These are phyloP conservation scores for Haliclona indistincta DNA, from an alignment of 37 sponge, comb jelly and placozoan species.

Conservation along the genomic window DNA sequence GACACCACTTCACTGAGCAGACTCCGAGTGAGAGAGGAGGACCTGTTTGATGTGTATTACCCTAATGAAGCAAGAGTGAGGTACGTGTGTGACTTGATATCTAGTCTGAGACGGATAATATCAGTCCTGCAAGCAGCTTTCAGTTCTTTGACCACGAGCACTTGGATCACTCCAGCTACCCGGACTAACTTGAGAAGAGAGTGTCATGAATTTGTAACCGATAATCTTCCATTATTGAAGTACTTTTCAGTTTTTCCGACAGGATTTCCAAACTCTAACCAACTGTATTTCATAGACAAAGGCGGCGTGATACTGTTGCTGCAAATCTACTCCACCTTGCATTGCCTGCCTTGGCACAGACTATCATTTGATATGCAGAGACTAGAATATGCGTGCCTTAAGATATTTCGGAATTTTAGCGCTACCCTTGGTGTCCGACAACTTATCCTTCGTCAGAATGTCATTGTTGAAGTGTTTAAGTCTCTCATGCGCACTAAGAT, in stretches of 20 bases:
- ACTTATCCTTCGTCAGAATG: not conserved
- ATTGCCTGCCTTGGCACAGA: constrained; percentile 16
- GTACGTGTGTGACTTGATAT: constrained; percentile 10
- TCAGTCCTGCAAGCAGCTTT: not conserved
- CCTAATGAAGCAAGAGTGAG: constrained; percentile 9
- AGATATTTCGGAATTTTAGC: constrained; percentile 11
- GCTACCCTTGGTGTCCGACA: constrained; percentile 8
- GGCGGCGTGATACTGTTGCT: constrained; percentile 13
- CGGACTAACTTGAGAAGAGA: not conserved
- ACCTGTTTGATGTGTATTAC: constrained; percentile 15
- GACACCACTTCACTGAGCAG: not conserved
- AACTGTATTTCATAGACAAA: constrained; percentile 24
- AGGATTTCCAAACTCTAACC: constrained; percentile 9
- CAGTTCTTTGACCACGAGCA: not conserved
- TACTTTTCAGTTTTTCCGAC: constrained; percentile 3
- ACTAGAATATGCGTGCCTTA: constrained; percentile 10
- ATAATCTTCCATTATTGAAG: constrained; percentile 1
- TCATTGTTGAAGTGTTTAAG: constrained; percentile 1
- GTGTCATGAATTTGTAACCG: not conserved
- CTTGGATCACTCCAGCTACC: not conserved
- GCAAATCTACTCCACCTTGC: constrained; percentile 16
- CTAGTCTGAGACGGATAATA: not conserved
- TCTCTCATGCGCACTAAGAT: constrained; percentile 6
- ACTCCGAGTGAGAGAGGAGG: constrained; percentile 10
- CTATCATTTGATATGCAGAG: constrained; percentile 11